Percentiles rank a stretch among this genome's conserved stretches.
These are phyloP conservation scores for Chiroxiphia lanceolata DNA, from an alignment of 2,797 vertebrate genomes.

Conservation along the genomic window DNA sequence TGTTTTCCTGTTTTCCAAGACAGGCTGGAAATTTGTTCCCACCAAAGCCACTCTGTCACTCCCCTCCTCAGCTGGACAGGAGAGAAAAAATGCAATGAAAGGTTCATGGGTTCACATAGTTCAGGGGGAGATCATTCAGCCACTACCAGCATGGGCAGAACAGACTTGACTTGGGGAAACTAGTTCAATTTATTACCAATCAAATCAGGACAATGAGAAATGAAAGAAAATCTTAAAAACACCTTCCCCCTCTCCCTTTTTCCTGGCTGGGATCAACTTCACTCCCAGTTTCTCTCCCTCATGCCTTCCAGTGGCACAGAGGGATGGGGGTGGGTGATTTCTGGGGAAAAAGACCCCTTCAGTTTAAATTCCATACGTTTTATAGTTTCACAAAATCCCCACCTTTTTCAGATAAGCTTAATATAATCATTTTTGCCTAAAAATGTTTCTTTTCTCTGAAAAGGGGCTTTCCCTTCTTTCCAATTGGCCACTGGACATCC, in stretches of 20 bases:
- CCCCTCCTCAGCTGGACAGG: neutral
- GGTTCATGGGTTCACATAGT: fast-evolving
- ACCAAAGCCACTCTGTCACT: neutral
- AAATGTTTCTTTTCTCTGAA: no score
- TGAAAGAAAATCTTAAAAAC: neutral
- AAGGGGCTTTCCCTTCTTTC: no score
- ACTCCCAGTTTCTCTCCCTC: neutral
- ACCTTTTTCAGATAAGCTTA: no score
- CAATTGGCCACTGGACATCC: no score
- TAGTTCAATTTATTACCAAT: neutral
- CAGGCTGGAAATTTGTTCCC: no score
- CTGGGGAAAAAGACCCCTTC: no score
- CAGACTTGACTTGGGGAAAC: neutral
- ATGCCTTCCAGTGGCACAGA: neutral
- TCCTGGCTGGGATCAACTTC: no score
- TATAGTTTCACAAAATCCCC: no score
- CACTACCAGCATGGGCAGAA: neutral
- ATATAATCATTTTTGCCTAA: no score
- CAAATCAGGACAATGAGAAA: neutral
- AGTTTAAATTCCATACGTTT: no score
- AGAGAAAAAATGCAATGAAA: neutral
- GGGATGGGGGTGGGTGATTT: neutral
- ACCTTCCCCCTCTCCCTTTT: neutral
- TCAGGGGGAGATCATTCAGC: neutral
- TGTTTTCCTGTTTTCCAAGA: neutral